These are phyloP conservation scores for Centropus unirufus DNA, from an alignment of 2,113 vertebrate genomes.

Conservation along the genomic window DNA sequence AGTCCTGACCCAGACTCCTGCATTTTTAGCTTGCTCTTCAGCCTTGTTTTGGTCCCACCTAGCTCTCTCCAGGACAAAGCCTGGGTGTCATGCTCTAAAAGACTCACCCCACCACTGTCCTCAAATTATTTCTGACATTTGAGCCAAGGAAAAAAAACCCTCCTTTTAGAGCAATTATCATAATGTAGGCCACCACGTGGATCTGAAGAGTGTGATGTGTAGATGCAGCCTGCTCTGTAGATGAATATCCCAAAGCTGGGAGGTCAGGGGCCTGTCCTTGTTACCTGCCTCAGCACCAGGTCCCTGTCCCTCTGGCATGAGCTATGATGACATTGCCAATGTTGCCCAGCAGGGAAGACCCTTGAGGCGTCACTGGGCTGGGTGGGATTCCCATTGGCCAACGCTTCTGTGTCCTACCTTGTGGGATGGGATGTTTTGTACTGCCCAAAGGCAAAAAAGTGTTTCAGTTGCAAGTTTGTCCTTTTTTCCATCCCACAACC, in stretches of 20 bases:
- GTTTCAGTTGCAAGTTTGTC: background rate
- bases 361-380: background rate
- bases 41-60: background rate
- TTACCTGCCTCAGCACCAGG: background rate
- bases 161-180: background rate
- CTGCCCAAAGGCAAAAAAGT: background rate
- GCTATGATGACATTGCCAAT: background rate
- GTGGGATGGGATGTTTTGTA: background rate
- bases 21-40: background rate
- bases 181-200: accelerated
- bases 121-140: background rate
- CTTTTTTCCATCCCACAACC: background rate
- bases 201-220: background rate
- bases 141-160: background rate
- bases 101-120: background rate
- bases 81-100: background rate
- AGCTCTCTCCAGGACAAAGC: background rate
- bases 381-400: background rate
- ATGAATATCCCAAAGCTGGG: background rate
- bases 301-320: background rate
- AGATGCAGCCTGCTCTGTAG: background rate
- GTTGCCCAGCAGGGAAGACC: background rate
- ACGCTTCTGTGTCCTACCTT: background rate
- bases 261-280: background rate
- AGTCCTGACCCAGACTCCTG: background rate